Evolutionary conservation across 2,797 vertebrate genomes (phyloP).

Genomic region (Pangasius larnaudii): DNA sequence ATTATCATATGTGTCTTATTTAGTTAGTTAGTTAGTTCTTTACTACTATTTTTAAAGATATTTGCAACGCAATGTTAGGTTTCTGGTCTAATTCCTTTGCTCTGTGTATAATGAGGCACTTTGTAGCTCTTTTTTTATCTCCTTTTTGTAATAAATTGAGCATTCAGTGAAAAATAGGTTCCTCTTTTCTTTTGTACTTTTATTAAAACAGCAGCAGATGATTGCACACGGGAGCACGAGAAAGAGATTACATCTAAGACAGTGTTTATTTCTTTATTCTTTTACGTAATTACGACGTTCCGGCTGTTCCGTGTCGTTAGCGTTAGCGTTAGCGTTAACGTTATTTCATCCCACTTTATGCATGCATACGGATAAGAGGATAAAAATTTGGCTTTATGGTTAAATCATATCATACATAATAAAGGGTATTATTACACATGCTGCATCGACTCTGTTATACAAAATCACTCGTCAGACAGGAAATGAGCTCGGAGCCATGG

Average conservation of each 20-base stretch:
- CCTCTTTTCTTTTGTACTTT: background rate
- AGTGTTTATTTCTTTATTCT: background rate
- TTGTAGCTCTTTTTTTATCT: background rate
- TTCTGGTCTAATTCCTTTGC: background rate
- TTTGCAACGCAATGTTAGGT: background rate
- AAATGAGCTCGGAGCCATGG: conserved; percentile 47
- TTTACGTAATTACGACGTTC: background rate
- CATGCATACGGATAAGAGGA: background rate
- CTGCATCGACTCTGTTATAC: background rate
- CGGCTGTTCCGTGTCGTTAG: background rate
- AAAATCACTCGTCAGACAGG: conserved; percentile 30
- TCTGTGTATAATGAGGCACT: background rate
- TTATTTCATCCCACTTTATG: background rate
- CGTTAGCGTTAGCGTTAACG: too few relatives aligned
- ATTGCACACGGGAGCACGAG: background rate
- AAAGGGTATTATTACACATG: background rate
- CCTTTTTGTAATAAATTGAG: background rate
- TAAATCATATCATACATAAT: background rate
- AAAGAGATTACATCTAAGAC: background rate
- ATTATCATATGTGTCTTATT: background rate
- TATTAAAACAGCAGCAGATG: conserved; percentile 17
- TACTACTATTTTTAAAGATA: background rate
- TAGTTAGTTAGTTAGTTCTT: background rate
- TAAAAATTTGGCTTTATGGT: background rate
- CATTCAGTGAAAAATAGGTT: background rate